Base-by-base conservation (phyloP, 2,797 vertebrate species). In the Percopsis omiscomaycus region DNA sequence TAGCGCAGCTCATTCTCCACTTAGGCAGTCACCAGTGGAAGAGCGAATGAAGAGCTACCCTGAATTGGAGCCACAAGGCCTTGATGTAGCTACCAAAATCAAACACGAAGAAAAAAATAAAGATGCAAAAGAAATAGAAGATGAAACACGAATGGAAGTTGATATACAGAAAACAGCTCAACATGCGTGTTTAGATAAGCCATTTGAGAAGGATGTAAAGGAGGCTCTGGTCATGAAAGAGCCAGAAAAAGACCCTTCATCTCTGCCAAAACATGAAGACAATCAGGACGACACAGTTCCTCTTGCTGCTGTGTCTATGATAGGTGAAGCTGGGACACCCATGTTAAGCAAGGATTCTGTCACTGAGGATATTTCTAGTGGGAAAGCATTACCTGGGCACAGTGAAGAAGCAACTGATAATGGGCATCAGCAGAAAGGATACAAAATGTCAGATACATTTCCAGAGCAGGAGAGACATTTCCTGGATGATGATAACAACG, bases 1-100 rank as follows among this genome's bases (percentile, higher is more conserved):
- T 0, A 99, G 96, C 78, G 90, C 95, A 46, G 90, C 94, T 58
- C 95, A 96, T 62, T 97, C 96, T 3, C 96, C 96, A 47, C 93
- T 95, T 63, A 94, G 93, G 78, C 95, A 96, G 77, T 97, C 95
- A 32, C 95, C 96, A 12, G 89, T 95, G 44, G 95, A 96, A 64
- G 94, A 95, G 45, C 95, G 94, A 53, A 86, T 82, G 44, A 94
- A 93, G 69, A 67, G 84, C 0, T 89, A 91, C 48, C 82, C 80
- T 51, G 80, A 74, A 55, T 62, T 69, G 22, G 75, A 80, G 74
- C 14, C 66, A 11, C 67, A 83, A 71, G 63, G 74, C 48, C 51
- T 55, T 0, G 52, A 73, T 14, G 47, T 60, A 12, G 52, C 46
- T 14, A 27, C 59, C 54, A 44, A 59, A 65, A 22, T 57, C 63